phyloP scores from a whole-genome alignment of 2,888 invertebrate species.

The Tryphoninae sp. region DNA sequence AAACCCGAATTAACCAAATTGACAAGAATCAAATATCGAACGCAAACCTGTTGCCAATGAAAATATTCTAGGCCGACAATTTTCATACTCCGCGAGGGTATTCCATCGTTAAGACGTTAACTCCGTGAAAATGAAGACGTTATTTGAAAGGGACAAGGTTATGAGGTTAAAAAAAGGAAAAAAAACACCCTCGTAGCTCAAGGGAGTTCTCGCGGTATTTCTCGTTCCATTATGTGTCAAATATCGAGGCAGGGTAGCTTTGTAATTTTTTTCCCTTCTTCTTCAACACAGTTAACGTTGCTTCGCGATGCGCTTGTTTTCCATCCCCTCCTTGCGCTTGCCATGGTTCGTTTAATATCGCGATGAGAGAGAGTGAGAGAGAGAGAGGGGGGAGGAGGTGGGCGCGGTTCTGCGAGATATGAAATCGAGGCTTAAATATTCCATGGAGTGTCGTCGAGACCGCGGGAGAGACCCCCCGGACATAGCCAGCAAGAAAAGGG shows the following conservation, averaged over 20 bases:
- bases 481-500: constrained; percentile 58
- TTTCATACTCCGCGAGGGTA: too few relatives aligned
- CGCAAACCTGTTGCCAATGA: too few relatives aligned
- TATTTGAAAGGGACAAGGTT: too few relatives aligned
- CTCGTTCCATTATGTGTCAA: constrained; percentile 74
- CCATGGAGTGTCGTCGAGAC: constrained; percentile 76
- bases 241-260: constrained; percentile 72
- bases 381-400: constrained; percentile 60
- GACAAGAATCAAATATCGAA: too few relatives aligned
- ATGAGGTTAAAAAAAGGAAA: background rate
- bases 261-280: constrained; percentile 72
- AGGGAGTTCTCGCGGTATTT: constrained; percentile 58
- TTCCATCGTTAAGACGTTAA: too few relatives aligned
- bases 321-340: constrained; percentile 44
- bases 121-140: too few relatives aligned
- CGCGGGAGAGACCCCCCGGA: constrained; percentile 57
- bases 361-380: constrained; percentile 48
- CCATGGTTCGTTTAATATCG: constrained; percentile 76
- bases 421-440: constrained; percentile 81
- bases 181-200: constrained; percentile 36
- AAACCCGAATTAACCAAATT: constrained; percentile 11
- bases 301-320: constrained; percentile 57
- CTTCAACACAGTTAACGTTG: constrained; percentile 45
- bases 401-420: constrained; percentile 74
- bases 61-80: too few relatives aligned